Evolutionary conservation across 1,140 invertebrate species (phyloP).

Genomic region (Zaprionus gabonicus): DNA sequence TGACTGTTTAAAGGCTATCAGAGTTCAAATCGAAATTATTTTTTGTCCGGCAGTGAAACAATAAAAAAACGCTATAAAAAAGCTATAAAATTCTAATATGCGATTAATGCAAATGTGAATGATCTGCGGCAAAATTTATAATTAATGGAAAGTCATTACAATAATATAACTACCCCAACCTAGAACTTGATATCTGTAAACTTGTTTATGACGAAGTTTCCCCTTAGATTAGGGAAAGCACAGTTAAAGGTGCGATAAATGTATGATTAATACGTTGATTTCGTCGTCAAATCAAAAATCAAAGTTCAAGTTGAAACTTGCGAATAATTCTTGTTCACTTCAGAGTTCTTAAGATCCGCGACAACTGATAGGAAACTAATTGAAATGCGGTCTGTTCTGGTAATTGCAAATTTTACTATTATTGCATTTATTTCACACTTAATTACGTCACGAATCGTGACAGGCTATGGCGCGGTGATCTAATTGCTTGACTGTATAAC

Average conservation of each 20-base stretch:
- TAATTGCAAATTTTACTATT: conserved; percentile 3
- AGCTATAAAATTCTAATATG: neutral
- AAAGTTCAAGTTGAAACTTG: neutral
- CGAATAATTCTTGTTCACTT: neutral
- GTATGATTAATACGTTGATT: conserved; percentile 6
- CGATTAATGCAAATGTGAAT: neutral
- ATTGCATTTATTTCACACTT: neutral
- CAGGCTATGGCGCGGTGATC: conserved; percentile 42
- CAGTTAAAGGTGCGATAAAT: neutral
- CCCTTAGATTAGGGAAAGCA: neutral
- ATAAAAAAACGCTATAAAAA: neutral
- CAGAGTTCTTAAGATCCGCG: neutral
- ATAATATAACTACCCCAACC: neutral
- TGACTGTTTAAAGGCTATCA: neutral
- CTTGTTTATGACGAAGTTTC: neutral
- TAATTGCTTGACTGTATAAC: conserved; percentile 53
- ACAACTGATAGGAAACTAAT: neutral
- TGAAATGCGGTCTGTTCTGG: neutral
- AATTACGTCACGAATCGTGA: conserved; percentile 16
- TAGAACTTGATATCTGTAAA: neutral
- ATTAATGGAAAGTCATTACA: neutral
- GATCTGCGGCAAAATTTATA: neutral
- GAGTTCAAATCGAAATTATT: neutral
- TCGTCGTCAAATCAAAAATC: neutral
- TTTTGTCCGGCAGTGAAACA: neutral